A percentile compares a stretch with the other conserved stretches of the same genome.
phyloP scores from a whole-genome alignment of 2,888 invertebrate species.

The Panzeria rudis region DNA sequence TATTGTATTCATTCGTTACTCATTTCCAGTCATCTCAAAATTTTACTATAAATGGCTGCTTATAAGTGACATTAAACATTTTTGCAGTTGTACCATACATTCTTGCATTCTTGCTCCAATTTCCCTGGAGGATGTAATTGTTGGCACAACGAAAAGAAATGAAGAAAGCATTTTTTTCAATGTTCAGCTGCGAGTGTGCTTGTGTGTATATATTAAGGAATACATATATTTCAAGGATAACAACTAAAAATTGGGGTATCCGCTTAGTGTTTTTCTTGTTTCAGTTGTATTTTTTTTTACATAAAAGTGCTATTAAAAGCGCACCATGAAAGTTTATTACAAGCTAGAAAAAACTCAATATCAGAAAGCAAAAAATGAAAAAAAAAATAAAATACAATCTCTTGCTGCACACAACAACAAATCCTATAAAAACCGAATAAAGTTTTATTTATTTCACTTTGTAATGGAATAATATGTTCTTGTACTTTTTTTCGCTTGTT shows the following conservation, averaged over 20 bases:
- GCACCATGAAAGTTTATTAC: constrained; percentile 70
- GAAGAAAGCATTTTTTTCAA: background rate
- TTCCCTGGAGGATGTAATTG: constrained; percentile 63
- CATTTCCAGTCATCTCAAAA: constrained; percentile 54
- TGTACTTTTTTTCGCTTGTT: constrained; percentile 18
- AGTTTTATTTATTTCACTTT: constrained; percentile 69
- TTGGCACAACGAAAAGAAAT: constrained; percentile 5
- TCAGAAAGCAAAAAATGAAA: constrained; percentile 28
- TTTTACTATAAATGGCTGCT: constrained; percentile 55
- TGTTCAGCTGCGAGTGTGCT: constrained; percentile 1
- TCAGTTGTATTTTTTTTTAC: constrained; percentile 33
- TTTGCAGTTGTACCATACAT: constrained; percentile 7
- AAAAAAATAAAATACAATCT: constrained; percentile 34
- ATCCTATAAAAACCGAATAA: constrained; percentile 48
- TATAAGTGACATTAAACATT: constrained; percentile 67
- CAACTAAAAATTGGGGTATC: constrained; percentile 66
- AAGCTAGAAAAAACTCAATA: constrained; percentile 49
- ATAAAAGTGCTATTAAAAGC: constrained; percentile 70
- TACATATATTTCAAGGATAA: constrained; percentile 72
- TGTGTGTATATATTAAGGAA: constrained; percentile 25
- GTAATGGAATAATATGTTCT: constrained; percentile 61
- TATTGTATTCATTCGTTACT: constrained; percentile 49
- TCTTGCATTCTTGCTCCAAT: constrained; percentile 33
- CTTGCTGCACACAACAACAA: constrained; percentile 17
- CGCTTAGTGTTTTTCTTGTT: constrained; percentile 42